A percentile compares a stretch with the other conserved stretches of the same genome.
Evolutionary conservation across 1,140 invertebrate genomes (phyloP).

Genomic region (Drosophila fuyamai): DNA sequence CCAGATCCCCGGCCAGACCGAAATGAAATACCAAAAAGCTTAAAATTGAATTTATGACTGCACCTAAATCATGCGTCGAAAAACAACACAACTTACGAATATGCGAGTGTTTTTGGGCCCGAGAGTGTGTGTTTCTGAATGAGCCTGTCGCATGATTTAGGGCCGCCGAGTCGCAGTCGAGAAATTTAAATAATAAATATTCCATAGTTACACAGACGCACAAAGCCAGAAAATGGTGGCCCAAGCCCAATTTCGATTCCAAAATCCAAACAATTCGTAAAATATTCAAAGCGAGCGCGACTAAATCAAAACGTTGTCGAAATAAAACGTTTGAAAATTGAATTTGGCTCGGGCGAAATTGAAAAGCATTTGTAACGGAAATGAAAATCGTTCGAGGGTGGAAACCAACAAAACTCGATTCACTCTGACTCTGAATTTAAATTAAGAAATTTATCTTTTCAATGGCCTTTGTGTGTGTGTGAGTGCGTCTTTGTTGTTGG

Average conservation of each 20-base stretch:
- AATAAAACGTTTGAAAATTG: conserved; percentile 82
- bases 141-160: conserved; percentile 77
- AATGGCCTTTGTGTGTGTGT: conserved; percentile 54
- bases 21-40: conserved; percentile 80
- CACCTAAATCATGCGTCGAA: conserved; percentile 78
- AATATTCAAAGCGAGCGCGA: conserved; percentile 74
- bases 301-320: conserved; percentile 80
- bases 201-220: conserved; percentile 65
- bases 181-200: conserved; percentile 83
- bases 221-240: conserved; percentile 63
- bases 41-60: conserved; percentile 80
- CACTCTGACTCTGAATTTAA: conserved; percentile 73
- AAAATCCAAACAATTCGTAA: conserved; percentile 62
- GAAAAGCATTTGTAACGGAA: conserved; percentile 82
- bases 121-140: conserved; percentile 42
- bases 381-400: conserved; percentile 59
- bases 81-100: conserved; percentile 47
- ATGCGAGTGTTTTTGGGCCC: conserved; percentile 47
- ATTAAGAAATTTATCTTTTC: conserved; percentile 83
- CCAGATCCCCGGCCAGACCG: conserved; percentile 46
- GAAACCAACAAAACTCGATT: conserved; percentile 39
- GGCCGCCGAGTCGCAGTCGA: conserved; percentile 54
- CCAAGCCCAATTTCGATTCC: conserved; percentile 31
- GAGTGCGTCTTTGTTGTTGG: conserved; percentile 46
- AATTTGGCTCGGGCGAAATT: conserved; percentile 71